These are phyloP conservation scores for Halcyon badia DNA, from an alignment of 2,797 vertebrate genomes.

Conservation along the genomic window DNA sequence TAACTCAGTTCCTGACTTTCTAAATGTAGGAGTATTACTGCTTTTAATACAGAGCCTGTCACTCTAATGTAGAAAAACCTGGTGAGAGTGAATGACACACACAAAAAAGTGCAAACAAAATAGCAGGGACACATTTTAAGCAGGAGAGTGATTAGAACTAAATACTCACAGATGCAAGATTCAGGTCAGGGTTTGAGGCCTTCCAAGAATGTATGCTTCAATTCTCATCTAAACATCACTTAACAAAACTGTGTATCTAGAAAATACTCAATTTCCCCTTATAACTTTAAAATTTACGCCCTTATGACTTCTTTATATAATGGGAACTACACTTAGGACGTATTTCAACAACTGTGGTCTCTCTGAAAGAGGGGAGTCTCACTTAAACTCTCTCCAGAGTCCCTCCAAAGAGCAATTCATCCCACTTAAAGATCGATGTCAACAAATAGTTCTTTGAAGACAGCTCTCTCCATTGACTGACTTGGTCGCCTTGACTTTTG, in stretches of 20 bases:
- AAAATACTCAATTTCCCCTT: background rate
- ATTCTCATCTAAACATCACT: background rate
- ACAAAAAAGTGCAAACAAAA: background rate
- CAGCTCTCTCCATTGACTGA: background rate
- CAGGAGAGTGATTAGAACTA: background rate
- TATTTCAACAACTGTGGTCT: background rate
- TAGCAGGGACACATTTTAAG: background rate
- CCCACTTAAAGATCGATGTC: background rate
- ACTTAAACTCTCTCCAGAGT: background rate
- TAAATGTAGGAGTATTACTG: background rate
- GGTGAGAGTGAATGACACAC: background rate
- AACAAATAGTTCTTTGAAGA: background rate
- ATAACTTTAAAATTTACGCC: background rate
- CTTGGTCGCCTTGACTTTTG: slow-evolving; percentile 14
- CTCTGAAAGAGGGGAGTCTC: background rate
- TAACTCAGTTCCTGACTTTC: slow-evolving; percentile 6
- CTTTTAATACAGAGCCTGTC: slow-evolving; percentile 26
- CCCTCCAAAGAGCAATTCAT: background rate
- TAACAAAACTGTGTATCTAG: background rate
- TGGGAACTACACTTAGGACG: background rate
- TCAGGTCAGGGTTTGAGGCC: background rate
- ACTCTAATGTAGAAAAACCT: background rate
- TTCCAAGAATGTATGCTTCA: background rate
- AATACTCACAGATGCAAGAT: background rate
- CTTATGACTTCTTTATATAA: background rate